Conservation (phyloP, 2,113 vertebrate genomes). For the Erythrocercus mccallii region DNA sequence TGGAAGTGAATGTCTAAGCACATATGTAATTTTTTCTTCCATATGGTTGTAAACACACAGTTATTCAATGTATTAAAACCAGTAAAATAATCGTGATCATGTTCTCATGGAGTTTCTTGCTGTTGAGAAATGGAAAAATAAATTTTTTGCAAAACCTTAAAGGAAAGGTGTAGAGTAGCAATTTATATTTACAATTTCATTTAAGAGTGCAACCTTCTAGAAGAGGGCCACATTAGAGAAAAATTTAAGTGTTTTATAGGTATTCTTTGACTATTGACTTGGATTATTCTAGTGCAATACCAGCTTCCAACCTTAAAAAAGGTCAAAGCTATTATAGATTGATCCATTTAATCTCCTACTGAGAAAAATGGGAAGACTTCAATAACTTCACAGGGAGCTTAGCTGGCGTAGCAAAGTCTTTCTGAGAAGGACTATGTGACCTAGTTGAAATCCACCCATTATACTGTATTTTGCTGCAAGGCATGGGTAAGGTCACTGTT, state of each 20-base stretch:
- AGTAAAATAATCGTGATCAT: neutral
- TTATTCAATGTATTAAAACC: neutral
- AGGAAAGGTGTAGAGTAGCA: neutral
- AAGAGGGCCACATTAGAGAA: neutral
- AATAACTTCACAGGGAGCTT: neutral
- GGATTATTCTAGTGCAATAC: neutral
- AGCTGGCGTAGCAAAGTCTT: neutral
- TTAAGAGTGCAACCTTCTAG: neutral
- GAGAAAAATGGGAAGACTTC: neutral
- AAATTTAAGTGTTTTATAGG: neutral
- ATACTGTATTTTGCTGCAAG: neutral
- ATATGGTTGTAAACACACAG: conserved; percentile 27
- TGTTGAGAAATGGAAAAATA: neutral
- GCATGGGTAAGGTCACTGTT: neutral
- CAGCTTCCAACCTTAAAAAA: neutral
- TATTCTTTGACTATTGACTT: neutral
- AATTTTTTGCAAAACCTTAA: neutral
- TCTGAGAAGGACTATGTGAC: neutral
- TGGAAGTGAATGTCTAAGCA: neutral
- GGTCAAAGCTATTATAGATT: neutral
- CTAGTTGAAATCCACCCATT: neutral
- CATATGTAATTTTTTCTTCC: conserved; percentile 30
- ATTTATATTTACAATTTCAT: neutral
- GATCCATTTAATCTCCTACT: neutral
- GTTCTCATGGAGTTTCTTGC: neutral